These are phyloP conservation scores for Pimpla rufipes DNA, from an alignment of 2,888 invertebrate genomes.

Conservation along the genomic window DNA sequence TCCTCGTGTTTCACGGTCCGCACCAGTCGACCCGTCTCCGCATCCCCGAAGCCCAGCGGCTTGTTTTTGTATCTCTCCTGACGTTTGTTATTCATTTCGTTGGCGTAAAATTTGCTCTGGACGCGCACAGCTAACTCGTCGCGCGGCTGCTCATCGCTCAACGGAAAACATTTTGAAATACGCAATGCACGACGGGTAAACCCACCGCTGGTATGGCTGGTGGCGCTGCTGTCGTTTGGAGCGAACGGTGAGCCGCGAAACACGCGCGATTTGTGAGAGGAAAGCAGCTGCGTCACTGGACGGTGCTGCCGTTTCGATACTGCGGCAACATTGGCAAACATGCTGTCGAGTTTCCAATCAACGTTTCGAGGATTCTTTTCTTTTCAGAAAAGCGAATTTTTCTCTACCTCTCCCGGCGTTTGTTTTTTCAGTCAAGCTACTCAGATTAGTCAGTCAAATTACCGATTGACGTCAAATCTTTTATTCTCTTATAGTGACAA, in stretches of 20 bases:
- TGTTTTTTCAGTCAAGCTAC: too few relatives aligned
- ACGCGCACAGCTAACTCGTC: background rate
- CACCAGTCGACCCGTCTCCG: conserved; percentile 46
- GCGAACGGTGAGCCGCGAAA: background rate
- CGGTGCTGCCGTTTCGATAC: too few relatives aligned
- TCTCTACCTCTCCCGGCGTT: too few relatives aligned
- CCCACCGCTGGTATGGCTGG: background rate
- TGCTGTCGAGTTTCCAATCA: too few relatives aligned
- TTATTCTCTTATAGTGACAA: too few relatives aligned
- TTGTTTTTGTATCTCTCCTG: conserved; percentile 40
- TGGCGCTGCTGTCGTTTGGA: conserved; percentile 18
- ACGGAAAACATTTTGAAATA: conserved; percentile 63
- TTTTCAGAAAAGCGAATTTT: too few relatives aligned
- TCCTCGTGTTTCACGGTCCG: conserved; percentile 60
- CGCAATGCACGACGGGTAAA: conserved; percentile 54
- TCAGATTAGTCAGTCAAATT: too few relatives aligned
- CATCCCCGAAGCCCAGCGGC: background rate
- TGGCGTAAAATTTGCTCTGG: background rate
- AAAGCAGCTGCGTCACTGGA: too few relatives aligned
- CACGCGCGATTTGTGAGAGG: too few relatives aligned
- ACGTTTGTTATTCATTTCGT: conserved; percentile 26
- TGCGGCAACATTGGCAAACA: too few relatives aligned
- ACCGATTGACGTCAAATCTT: too few relatives aligned
- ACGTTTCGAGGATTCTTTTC: too few relatives aligned
- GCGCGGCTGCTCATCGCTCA: conserved; percentile 20